phyloP scores from a whole-genome alignment of 1,140 invertebrate genomes.

The Sitophilus oryzae region DNA sequence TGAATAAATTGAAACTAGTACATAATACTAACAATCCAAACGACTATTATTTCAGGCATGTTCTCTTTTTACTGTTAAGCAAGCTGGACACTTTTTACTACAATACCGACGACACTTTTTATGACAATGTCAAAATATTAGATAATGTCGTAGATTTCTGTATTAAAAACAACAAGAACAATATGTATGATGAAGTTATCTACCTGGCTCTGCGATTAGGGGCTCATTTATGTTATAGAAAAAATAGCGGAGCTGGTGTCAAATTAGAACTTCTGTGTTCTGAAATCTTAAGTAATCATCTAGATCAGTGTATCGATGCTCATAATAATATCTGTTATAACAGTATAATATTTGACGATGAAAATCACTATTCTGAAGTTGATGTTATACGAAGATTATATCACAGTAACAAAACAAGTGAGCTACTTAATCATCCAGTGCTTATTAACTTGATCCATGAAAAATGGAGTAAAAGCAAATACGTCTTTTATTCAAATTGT shows the following conservation, averaged over 20 bases:
- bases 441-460: conserved; percentile 24
- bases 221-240: conserved; percentile 9
- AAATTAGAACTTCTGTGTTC: conserved; percentile 8
- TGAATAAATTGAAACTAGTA: conserved; percentile 1
- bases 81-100: conserved; percentile 15
- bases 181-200: conserved; percentile 20
- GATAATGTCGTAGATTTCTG: conserved; percentile 20
- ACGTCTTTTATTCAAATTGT: conserved; percentile 24
- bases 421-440: conserved; percentile 23
- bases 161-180: conserved; percentile 10
- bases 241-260: too few species aligned
- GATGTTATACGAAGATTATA: conserved; percentile 16
- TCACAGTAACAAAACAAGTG: conserved; percentile 15
- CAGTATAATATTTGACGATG: conserved; percentile 24
- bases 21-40: not conserved
- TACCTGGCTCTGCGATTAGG: conserved; percentile 21
- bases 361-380: conserved; percentile 17
- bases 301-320: conserved; percentile 26
- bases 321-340: conserved; percentile 18
- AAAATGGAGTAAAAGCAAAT: conserved; percentile 18
- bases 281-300: conserved; percentile 18
- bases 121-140: conserved; percentile 4
- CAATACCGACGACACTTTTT: too few species aligned
- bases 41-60: conserved; percentile 6
- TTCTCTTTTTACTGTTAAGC: conserved; percentile 8